phyloP scores from a whole-genome alignment of 2,797 vertebrate species.

The Hemibagrus guttatus region DNA sequence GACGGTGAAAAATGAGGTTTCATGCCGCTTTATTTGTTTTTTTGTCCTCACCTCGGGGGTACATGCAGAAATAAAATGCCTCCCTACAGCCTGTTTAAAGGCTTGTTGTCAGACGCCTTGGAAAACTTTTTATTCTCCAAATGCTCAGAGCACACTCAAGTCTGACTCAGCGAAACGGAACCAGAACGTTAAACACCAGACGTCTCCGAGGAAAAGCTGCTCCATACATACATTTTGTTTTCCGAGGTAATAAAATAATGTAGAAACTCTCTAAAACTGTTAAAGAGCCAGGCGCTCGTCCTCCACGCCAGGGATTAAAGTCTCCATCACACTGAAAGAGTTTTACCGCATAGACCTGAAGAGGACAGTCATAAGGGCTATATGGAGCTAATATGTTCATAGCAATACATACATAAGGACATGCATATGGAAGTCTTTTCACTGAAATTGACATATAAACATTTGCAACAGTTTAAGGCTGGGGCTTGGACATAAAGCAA shows the following conservation, averaged over 20 bases:
- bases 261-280: neutral
- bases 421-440: neutral
- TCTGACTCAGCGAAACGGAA: neutral
- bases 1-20: conserved; percentile 14
- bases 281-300: neutral
- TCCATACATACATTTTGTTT: neutral
- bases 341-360: neutral
- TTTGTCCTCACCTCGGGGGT: conserved; percentile 4
- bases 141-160: neutral
- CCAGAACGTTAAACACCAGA: neutral
- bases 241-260: neutral
- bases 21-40: neutral
- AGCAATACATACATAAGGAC: neutral
- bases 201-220: neutral
- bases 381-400: neutral
- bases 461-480: no score
- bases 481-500: no score
- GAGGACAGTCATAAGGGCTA: neutral
- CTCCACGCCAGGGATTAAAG: neutral
- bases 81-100: neutral
- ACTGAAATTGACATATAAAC: neutral
- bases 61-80: neutral
- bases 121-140: conserved; percentile 20
- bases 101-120: neutral
- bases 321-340: neutral